Percentiles rank a stretch among this genome's conserved stretches.
Conservation (phyloP, 2,888 invertebrate genomes). For the Palloptera scutellata region DNA sequence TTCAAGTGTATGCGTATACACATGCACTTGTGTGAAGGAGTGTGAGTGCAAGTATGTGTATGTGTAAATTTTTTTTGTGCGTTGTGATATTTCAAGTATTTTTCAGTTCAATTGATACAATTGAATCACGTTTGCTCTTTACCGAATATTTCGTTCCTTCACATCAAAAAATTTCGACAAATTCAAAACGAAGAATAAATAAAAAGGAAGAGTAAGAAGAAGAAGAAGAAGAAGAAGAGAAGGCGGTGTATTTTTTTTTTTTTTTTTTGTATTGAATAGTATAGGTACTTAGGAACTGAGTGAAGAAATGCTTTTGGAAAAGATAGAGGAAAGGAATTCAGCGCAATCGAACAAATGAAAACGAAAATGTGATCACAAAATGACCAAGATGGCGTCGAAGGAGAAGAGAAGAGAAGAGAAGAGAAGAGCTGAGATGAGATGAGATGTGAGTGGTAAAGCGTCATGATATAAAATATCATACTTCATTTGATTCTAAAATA, state of each 20-base stretch:
- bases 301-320: background rate
- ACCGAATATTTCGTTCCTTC: background rate
- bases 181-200: too few relatives aligned
- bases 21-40: background rate
- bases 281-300: too few relatives aligned
- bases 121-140: constrained; percentile 29
- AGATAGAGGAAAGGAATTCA: constrained; percentile 17
- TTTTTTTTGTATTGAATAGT: too few relatives aligned
- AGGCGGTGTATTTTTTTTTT: too few relatives aligned
- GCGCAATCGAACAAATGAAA: constrained; percentile 12
- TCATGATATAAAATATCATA: constrained; percentile 19
- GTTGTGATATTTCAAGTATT: constrained; percentile 18
- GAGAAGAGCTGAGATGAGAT: background rate
- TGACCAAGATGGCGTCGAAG: background rate
- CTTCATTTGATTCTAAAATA: constrained; percentile 22
- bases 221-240: too few relatives aligned
- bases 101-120: constrained; percentile 29
- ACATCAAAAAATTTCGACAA: too few relatives aligned
- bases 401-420: background rate
- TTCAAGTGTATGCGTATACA: background rate
- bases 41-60: background rate
- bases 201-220: too few relatives aligned
- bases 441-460: background rate
- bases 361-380: constrained; percentile 10
- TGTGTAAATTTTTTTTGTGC: background rate